Conservation (phyloP, 2,797 vertebrate species). For the Chrosomus eos region DNA sequence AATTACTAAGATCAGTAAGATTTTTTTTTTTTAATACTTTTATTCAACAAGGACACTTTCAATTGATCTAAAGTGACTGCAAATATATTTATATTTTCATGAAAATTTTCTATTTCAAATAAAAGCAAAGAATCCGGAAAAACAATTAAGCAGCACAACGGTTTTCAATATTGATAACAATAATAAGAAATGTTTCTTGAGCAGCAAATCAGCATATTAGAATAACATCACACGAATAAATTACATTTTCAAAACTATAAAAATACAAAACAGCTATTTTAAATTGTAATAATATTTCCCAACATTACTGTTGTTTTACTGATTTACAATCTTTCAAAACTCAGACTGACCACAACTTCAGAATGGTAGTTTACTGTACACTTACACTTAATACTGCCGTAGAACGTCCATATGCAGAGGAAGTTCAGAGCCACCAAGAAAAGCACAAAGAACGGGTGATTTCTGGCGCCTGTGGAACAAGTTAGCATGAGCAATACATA, state of each 20-base stretch:
- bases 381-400: constrained; percentile 86
- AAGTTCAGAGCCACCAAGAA: constrained; percentile 82
- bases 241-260: neutral
- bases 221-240: neutral
- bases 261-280: neutral
- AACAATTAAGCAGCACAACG: neutral
- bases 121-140: neutral
- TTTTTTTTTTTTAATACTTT: neutral
- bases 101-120: neutral
- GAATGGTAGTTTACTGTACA: neutral
- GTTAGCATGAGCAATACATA: neutral
- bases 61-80: neutral
- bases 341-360: neutral
- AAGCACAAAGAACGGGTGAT: constrained; percentile 88
- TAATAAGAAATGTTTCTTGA: neutral
- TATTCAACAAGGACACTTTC: neutral
- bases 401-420: constrained; percentile 83
- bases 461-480: constrained; percentile 82
- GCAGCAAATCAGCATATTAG: too few relatives aligned
- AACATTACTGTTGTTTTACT: neutral
- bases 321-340: neutral
- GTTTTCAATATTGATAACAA: neutral
- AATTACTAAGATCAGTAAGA: neutral
- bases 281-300: neutral
- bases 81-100: neutral